phyloP scores from a whole-genome alignment of 2,113 vertebrate genomes.

The Pogonocichla stellata region DNA sequence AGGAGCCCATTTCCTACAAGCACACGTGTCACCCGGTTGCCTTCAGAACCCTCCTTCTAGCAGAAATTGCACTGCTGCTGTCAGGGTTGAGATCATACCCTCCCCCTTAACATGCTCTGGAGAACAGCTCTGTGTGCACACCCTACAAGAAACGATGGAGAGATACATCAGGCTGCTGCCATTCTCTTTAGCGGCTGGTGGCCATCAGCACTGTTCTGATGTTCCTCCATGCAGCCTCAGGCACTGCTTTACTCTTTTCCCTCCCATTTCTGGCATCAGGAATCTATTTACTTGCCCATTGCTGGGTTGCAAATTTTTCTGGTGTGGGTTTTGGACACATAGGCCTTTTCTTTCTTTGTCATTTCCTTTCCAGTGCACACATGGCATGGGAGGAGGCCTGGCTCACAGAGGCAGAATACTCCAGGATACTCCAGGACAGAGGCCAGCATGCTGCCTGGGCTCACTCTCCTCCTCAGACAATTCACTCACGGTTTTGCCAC shows the following conservation, averaged over 20 bases:
- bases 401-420: background rate
- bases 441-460: background rate
- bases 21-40: accelerated
- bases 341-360: background rate
- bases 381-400: background rate
- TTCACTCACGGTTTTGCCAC: background rate
- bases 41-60: background rate
- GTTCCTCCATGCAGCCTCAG: background rate
- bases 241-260: background rate
- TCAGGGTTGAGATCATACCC: background rate
- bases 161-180: background rate
- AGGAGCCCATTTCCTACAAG: background rate
- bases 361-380: background rate
- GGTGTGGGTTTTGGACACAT: conserved; percentile 1
- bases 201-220: background rate
- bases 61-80: background rate
- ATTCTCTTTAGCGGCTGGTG: background rate
- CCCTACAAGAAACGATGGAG: background rate
- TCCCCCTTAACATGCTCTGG: background rate
- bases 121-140: background rate
- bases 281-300: background rate
- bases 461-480: background rate
- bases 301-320: background rate
- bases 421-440: background rate
- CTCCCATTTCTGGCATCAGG: background rate